phyloP scores from a whole-genome alignment of 2,888 invertebrate species.

The Dinocampus coccinellae region DNA sequence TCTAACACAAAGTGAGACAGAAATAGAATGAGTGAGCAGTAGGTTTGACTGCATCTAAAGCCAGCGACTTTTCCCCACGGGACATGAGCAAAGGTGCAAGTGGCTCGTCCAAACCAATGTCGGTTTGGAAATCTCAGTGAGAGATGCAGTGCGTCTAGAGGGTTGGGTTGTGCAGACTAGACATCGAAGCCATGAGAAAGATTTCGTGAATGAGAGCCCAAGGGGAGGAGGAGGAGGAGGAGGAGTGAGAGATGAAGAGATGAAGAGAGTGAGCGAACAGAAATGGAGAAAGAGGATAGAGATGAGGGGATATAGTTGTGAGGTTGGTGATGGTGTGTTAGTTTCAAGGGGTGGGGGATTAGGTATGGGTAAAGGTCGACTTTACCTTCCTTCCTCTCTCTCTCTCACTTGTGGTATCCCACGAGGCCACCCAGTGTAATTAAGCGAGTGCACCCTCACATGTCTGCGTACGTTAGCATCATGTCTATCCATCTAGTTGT shows the following conservation, averaged over 20 bases:
- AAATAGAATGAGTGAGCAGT: neutral
- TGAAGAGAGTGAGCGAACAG: constrained; percentile 39
- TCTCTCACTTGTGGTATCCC: constrained; percentile 63
- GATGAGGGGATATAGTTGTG: constrained; percentile 41
- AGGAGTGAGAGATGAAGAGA: constrained; percentile 42
- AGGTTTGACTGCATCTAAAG: constrained; percentile 21
- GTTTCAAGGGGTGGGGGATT: constrained; percentile 39
- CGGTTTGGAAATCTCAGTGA: constrained; percentile 62
- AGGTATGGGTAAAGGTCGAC: constrained; percentile 57
- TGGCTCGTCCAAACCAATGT: constrained; percentile 43
- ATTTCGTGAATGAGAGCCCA: constrained; percentile 37
- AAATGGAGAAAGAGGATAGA: constrained; percentile 30
- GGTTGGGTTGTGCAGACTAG: constrained; percentile 41
- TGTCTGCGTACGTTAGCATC: constrained; percentile 66
- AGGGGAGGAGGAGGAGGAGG: too few relatives aligned
- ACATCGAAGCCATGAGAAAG: constrained; percentile 39
- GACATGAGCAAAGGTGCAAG: constrained; percentile 50
- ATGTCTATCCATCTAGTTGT: constrained; percentile 65
- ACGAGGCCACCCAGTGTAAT: constrained; percentile 67
- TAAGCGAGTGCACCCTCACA: constrained; percentile 69
- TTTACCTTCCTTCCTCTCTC: constrained; percentile 61
- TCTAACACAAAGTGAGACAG: neutral
- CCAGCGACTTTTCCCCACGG: constrained; percentile 6
- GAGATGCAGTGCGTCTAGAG: constrained; percentile 56
- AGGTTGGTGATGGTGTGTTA: constrained; percentile 38